Base-by-base conservation (phyloP, 1,140 invertebrate genomes). In the Nasonia vitripennis region DNA sequence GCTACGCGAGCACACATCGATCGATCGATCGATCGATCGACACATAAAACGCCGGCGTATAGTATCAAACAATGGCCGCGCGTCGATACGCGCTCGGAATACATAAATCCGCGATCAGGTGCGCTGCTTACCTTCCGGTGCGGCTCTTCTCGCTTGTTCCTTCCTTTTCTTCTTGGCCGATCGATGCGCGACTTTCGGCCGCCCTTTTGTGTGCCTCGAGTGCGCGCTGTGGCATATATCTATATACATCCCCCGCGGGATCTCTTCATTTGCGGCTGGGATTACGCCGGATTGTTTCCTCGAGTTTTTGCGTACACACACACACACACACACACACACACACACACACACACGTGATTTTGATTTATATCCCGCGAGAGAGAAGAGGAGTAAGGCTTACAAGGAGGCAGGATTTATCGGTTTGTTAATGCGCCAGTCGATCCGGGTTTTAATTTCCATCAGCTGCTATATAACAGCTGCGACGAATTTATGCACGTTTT, bases 191-290 rank as follows among this genome's bases (percentile, higher is more conserved):
- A 12, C 45, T 31, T 12, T 23, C 11, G 5, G 11, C 68, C 1
- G n/a, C 20, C 14, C 48, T 78, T 78, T 78, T 78, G 41, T 55
- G 41, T 78, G 41, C 31, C 34, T 48, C 77, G 31, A 23, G 37
- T 77, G 2, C 27, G 27, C 27, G 27, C 27, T 77, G 37, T 34
- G 9, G 5, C 9, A 23, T 12, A 7, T 11, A 31, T 37, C 34
- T 37, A 17, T n/a, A 12, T 12, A 9, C n/a, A 70, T 70, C 23
- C 11, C 23, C 0, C 70, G 70, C 4, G 11, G 20, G 75, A 78
- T 79, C 78, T 6, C 31, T 79, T 34, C 23, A 31, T 79, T 79
- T 78, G 77, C 77, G 77, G 27, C 34, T 55, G 31, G 77, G 77
- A 78, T 78, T 78, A 55, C 17, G 4, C 17, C 31, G 20, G 27